phyloP scores from a whole-genome alignment of 2,113 vertebrate species.

The Trochalopteron elliotii region DNA sequence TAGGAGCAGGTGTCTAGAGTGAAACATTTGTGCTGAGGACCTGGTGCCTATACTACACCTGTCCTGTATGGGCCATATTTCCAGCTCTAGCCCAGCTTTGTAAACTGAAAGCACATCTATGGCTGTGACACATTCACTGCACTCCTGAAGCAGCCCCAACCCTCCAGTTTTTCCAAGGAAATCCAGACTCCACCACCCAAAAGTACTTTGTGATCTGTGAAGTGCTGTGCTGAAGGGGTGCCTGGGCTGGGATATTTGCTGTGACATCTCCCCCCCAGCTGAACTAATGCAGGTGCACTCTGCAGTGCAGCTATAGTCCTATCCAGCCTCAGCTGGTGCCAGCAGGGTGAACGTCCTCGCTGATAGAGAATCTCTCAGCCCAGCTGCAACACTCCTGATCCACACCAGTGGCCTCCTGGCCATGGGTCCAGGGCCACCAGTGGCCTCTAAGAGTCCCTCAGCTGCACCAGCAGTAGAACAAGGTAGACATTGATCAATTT shows the following conservation, averaged over 20 bases:
- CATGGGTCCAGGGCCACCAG: background rate
- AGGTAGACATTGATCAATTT: background rate
- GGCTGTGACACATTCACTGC: background rate
- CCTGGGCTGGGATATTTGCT: background rate
- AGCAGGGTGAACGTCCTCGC: fast-evolving
- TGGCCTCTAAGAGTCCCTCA: background rate
- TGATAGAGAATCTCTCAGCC: background rate
- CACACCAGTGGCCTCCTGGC: background rate
- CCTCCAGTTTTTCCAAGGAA: background rate
- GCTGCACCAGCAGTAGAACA: background rate
- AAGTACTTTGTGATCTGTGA: background rate
- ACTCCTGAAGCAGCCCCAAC: background rate
- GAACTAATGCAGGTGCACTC: background rate
- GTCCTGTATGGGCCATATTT: background rate
- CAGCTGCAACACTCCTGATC: background rate
- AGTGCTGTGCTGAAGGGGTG: background rate
- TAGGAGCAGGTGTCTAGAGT: background rate
- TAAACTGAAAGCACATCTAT: background rate
- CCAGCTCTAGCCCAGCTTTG: background rate
- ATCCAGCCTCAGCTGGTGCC: background rate
- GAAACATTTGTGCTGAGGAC: background rate
- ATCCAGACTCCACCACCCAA: background rate
- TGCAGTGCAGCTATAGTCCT: background rate
- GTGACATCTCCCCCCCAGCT: background rate
- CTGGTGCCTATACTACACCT: background rate